Evolutionary conservation across 2,797 vertebrate genomes (phyloP).

Genomic region (Melanotaenia parkinsoni): DNA sequence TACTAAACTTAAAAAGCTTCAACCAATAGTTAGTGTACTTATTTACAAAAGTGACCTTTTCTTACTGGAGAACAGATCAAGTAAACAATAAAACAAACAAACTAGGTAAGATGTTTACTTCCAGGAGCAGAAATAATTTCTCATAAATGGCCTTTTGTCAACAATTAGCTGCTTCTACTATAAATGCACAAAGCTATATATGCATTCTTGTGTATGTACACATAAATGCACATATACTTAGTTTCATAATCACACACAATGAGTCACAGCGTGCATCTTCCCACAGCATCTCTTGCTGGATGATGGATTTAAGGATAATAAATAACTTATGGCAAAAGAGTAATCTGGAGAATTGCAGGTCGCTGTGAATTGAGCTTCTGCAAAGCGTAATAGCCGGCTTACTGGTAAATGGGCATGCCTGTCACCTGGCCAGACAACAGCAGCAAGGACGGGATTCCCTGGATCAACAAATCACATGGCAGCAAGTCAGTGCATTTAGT

Average conservation of each 20-base stretch:
- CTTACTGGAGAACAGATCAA: too few species aligned
- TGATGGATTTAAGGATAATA: constrained; percentile 13
- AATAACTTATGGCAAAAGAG: constrained; percentile 30
- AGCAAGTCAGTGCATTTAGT: too few species aligned
- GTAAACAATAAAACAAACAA: too few species aligned
- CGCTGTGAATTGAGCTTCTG: constrained; percentile 18
- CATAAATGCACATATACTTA: constrained; percentile 24
- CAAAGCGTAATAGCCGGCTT: constrained; percentile 44
- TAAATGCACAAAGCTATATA: too few species aligned
- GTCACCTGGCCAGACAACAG: constrained; percentile 44
- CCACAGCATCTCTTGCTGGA: constrained; percentile 25
- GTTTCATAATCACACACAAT: constrained; percentile 61
- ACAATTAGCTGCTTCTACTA: too few species aligned
- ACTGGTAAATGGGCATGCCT: constrained; percentile 17
- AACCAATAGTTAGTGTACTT: too few species aligned
- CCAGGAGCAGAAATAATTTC: too few species aligned
- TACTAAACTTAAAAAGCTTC: too few species aligned
- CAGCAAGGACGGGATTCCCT: constrained; percentile 2
- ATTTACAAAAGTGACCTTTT: too few species aligned
- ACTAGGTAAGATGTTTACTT: too few species aligned
- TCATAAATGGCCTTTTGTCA: too few species aligned
- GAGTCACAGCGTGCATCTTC: constrained; percentile 61
- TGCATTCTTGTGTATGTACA: too few species aligned
- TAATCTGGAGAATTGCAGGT: constrained; percentile 43
- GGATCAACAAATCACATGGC: neutral